Conservation (phyloP, 2,888 invertebrate genomes). For the Melanchra persicariae region DNA sequence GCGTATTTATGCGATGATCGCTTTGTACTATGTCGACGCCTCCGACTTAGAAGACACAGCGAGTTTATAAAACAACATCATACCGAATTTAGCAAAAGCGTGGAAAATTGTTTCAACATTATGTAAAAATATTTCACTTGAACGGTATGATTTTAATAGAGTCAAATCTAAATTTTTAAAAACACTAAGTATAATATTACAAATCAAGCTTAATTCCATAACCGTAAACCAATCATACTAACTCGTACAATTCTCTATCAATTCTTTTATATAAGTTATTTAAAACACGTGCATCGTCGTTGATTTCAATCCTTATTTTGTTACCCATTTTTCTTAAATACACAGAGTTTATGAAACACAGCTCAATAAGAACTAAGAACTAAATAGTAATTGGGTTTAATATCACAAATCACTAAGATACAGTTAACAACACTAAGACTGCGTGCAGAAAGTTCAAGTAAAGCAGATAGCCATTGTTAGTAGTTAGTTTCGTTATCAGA, state of each 20-base stretch:
- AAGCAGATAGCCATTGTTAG: conserved; percentile 72
- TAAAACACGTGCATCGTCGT: conserved; percentile 5
- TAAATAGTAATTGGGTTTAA: conserved; percentile 38
- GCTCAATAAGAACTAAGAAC: background rate
- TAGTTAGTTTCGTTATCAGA: conserved; percentile 75
- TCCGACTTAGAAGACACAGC: background rate
- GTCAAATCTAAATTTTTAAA: conserved; percentile 10
- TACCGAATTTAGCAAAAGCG: background rate
- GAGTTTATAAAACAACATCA: background rate
- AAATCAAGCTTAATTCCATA: conserved; percentile 39
- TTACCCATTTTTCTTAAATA: conserved; percentile 30
- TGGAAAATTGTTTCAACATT: too few relatives aligned
- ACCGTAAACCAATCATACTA: conserved; percentile 13
- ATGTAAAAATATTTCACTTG: background rate
- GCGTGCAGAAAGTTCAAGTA: conserved; percentile 64
- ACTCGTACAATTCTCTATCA: conserved; percentile 12
- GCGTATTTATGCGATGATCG: too few relatives aligned
- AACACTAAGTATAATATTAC: background rate
- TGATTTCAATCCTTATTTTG: conserved; percentile 33
- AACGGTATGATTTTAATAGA: conserved; percentile 21
- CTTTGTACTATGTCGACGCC: too few relatives aligned
- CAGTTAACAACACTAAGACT: conserved; percentile 60
- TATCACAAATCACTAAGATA: conserved; percentile 63
- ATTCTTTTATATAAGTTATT: conserved; percentile 32
- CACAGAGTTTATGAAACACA: conserved; percentile 37